Conservation (phyloP, 2,888 invertebrate species). For the Atherix ibis region DNA sequence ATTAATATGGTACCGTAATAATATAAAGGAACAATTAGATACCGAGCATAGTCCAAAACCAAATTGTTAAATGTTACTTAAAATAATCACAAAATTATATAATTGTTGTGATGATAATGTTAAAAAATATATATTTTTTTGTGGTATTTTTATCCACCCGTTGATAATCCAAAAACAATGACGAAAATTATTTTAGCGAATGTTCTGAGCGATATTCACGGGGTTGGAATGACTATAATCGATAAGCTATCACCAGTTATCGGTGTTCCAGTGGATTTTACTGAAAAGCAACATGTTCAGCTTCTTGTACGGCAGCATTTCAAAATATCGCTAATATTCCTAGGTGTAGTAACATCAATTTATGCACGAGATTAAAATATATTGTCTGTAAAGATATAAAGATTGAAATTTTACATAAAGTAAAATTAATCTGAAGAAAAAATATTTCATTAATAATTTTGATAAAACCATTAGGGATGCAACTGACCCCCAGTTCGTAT, state of each 20-base stretch:
- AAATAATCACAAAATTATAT: too few relatives aligned
- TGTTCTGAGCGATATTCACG: conserved; percentile 70
- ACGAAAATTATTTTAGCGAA: conserved; percentile 70
- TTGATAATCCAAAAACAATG: conserved; percentile 74
- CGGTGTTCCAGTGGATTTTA: conserved; percentile 58
- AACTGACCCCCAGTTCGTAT: too few relatives aligned
- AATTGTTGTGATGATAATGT: too few relatives aligned
- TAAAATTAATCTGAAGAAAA: too few relatives aligned
- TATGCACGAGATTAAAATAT: conserved; percentile 58
- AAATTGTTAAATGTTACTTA: too few relatives aligned
- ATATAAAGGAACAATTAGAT: too few relatives aligned
- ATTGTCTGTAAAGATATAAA: conserved; percentile 47
- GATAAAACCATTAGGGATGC: too few relatives aligned
- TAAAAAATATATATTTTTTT: too few relatives aligned
- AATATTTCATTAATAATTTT: too few relatives aligned
- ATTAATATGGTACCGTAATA: too few relatives aligned
- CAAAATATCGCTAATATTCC: conserved; percentile 66
- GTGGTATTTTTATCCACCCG: conserved; percentile 72
- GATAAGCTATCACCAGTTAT: conserved; percentile 69
- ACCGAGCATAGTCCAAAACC: too few relatives aligned
- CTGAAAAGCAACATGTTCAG: conserved; percentile 54
- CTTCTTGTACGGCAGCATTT: conserved; percentile 52
- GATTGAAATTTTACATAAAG: too few relatives aligned
- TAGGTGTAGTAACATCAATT: conserved; percentile 58
- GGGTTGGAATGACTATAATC: conserved; percentile 66